Conservation (phyloP, 2,888 invertebrate genomes). For the Perdita meconis region DNA sequence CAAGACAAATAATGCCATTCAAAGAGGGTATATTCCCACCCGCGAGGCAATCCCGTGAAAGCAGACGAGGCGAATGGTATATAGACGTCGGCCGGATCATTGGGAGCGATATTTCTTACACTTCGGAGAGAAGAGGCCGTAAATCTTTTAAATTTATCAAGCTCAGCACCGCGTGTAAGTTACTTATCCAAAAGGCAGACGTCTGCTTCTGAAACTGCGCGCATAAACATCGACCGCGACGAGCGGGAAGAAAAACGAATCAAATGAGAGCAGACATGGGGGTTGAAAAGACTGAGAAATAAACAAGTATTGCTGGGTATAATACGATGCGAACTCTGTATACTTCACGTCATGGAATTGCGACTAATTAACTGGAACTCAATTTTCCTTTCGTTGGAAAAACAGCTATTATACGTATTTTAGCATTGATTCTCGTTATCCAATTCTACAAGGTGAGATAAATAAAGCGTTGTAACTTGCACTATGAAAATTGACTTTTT, state of each 20-base stretch:
- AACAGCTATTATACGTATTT: too few relatives aligned
- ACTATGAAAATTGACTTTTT: too few relatives aligned
- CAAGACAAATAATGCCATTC: conserved; percentile 3
- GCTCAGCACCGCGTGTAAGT: conserved; percentile 24
- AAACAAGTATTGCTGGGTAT: neutral
- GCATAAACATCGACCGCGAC: conserved; percentile 15
- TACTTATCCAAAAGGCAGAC: conserved; percentile 15
- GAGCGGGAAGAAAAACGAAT: conserved; percentile 13
- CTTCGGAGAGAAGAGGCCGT: neutral
- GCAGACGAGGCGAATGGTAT: neutral
- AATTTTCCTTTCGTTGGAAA: too few relatives aligned
- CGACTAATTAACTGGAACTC: too few relatives aligned
- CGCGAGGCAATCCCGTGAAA: conserved; percentile 29
- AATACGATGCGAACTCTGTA: too few relatives aligned
- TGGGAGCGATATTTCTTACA: conserved; percentile 4
- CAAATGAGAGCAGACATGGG: neutral
- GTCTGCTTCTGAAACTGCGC: neutral
- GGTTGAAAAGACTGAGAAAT: neutral
- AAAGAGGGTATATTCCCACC: too few relatives aligned
- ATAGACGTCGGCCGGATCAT: conserved; percentile 12
- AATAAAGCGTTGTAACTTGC: too few relatives aligned
- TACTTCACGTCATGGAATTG: too few relatives aligned
- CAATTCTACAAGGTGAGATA: too few relatives aligned
- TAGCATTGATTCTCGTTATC: too few relatives aligned
- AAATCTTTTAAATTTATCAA: conserved; percentile 45